Evolutionary conservation across 2,797 vertebrate genomes (phyloP).

Genomic region (Sebastes aleutianus): DNA sequence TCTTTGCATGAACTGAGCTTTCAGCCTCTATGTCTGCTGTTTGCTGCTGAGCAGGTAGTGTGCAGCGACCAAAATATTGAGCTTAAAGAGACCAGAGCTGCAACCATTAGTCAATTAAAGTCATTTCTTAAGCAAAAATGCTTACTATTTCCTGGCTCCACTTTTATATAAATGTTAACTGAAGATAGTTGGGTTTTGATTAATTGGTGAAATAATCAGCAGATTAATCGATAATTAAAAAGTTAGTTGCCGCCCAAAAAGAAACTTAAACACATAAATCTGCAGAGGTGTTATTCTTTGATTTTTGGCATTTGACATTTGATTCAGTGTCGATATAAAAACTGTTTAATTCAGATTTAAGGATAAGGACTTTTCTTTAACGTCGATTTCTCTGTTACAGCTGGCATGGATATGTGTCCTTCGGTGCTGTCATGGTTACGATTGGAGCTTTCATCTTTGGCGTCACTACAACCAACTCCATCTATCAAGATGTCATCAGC

Average conservation of each 20-base stretch:
- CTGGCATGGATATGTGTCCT: slow-evolving; percentile 88
- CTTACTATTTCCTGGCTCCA: background rate
- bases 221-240: background rate
- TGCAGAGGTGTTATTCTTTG: background rate
- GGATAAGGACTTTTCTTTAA: background rate
- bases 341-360: background rate
- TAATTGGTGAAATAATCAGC: background rate
- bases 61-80: background rate
- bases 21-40: background rate
- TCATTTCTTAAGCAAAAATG: no score
- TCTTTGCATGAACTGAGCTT: no score
- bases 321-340: background rate
- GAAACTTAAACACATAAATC: background rate
- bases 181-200: background rate
- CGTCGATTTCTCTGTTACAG: slow-evolving; percentile 63
- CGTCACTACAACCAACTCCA: slow-evolving; percentile 93
- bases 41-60: background rate
- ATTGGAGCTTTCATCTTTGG: slow-evolving; percentile 95
- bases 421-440: slow-evolving; percentile 89
- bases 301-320: background rate
- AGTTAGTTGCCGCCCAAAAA: background rate
- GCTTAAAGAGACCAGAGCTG: background rate
- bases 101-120: background rate
- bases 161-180: background rate
- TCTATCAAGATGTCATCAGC: slow-evolving; percentile 82